Base-by-base conservation (phyloP, 2,797 vertebrate genomes). In the Stomatorhinus walkeri region DNA sequence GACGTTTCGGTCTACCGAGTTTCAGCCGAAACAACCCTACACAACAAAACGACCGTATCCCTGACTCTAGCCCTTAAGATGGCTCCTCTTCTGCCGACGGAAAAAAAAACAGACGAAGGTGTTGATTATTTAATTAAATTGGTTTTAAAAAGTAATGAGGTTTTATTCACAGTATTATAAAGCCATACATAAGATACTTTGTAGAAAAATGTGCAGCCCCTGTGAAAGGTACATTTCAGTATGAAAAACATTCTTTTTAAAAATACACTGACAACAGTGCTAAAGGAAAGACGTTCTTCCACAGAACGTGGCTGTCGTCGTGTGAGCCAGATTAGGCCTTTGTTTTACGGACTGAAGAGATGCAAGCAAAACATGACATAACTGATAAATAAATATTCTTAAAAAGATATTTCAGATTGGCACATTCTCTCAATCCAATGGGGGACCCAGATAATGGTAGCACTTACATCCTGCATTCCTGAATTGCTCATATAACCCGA, bases 111-210 rank as follows among this genome's bases (percentile, higher is more conserved):
- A 79, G 16, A n/a, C 72, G 43, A 40, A 79, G 72, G 36, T 40
- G 14, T 43, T 40, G 16, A 5, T 79, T 79, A 79, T 79, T 79
- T 79, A 7, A 43, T 79, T 43, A 79, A 43, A 43, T 79, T 40
- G 12, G n/a, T 83, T 43, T 83, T 83, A 83, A 49, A 83, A 46
- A 46, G 19, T 85, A 85, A 49, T 46, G 24, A 49, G 51, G 19
- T 95, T 96, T 96, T 96, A 96, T 96, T 96, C 94, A 96, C 96
- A 95, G 95, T 96, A 96, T 96, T 96, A 96, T 96, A 96, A 96
- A 96, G 95, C 94, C 95, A 93, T 94, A 95, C 95, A 94, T 95
- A 93, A 95, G 94, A 95, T 95, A 96, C 95, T 96, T 95, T 94
- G 93, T 96, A 96, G 95, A 96, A 95, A 96, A 96, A 94, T 95